Conservation (phyloP, 2,888 invertebrate genomes). For the Lydus trimaculatus region DNA sequence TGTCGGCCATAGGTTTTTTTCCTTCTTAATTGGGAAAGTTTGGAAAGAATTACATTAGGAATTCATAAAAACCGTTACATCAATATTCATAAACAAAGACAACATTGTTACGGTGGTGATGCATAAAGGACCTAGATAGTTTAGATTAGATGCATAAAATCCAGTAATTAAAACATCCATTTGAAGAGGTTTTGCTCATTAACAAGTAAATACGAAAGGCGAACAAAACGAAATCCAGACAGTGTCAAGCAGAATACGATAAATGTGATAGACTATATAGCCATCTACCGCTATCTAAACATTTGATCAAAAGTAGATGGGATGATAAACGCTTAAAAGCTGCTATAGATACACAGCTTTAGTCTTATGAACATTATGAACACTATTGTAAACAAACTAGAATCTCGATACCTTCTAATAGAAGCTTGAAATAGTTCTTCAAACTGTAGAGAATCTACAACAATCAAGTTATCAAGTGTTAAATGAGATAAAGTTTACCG, state of each 20-base stretch:
- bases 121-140: conserved; percentile 38
- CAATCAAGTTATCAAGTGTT: not conserved
- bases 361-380: conserved; percentile 20
- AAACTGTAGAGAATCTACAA: too few relatives aligned
- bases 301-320: conserved; percentile 29
- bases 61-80: conserved; percentile 26
- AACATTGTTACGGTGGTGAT: conserved; percentile 27
- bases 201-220: conserved; percentile 36
- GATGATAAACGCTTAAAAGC: conserved; percentile 10
- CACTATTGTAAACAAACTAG: conserved; percentile 37
- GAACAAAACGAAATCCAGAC: conserved; percentile 32
- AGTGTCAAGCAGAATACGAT: conserved; percentile 13
- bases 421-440: conserved; percentile 25
- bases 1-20: not conserved
- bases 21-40: conserved; percentile 6
- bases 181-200: conserved; percentile 44
- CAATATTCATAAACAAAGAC: conserved; percentile 33
- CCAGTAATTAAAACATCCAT: conserved; percentile 43
- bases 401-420: conserved; percentile 27
- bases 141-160: conserved; percentile 44
- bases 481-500: not conserved
- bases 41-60: not conserved
- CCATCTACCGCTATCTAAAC: conserved; percentile 29
- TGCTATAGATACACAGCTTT: conserved; percentile 36
- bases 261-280: conserved; percentile 15